phyloP scores from a whole-genome alignment of 2,888 invertebrate genomes.

The Sipha maydis region DNA sequence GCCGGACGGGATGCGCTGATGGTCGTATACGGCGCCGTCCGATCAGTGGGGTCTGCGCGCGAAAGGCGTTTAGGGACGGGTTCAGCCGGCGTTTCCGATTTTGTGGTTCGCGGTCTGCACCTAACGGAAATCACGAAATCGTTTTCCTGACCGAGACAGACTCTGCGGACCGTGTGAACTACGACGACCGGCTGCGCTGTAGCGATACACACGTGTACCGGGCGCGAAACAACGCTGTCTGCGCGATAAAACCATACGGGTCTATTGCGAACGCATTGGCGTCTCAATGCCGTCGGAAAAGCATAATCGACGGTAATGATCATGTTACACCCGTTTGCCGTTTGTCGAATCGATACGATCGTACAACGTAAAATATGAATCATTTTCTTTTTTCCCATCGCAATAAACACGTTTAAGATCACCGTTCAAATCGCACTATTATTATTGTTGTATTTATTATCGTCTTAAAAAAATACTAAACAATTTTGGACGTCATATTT shows the following conservation, averaged over 20 bases:
- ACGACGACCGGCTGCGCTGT: not conserved
- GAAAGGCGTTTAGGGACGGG: too few species aligned
- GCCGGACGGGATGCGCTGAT: too few species aligned
- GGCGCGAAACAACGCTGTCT: too few species aligned
- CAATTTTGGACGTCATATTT: not conserved
- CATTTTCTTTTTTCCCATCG: not conserved
- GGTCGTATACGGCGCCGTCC: too few species aligned
- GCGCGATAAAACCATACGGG: too few species aligned
- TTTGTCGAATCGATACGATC: not conserved
- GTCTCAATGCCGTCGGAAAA: not conserved
- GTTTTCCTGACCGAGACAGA: not conserved
- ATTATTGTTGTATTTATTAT: not conserved
- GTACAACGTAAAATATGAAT: not conserved
- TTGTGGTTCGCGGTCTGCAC: too few species aligned
- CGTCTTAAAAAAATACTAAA: not conserved
- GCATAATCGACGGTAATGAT: not conserved
- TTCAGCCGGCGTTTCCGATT: too few species aligned
- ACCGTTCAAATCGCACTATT: conserved; percentile 30
- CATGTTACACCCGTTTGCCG: not conserved
- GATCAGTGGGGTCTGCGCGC: too few species aligned
- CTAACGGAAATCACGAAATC: not conserved
- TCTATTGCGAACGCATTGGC: not conserved
- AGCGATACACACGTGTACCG: too few species aligned
- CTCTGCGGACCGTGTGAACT: not conserved
- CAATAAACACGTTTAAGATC: not conserved